Conservation (phyloP, 2,888 invertebrate genomes). For the Aspidiotus rigidus region DNA sequence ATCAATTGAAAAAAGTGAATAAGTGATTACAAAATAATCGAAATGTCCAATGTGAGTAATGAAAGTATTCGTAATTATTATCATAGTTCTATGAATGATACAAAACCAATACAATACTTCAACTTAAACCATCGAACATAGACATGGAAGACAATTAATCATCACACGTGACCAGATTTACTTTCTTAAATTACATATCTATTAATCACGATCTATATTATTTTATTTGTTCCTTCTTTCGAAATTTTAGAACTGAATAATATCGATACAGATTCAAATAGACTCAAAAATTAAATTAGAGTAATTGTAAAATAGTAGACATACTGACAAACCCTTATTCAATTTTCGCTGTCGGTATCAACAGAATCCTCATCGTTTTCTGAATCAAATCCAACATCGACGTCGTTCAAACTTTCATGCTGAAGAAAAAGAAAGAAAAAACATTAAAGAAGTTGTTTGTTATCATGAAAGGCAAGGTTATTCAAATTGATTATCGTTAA, state of each 20-base stretch:
- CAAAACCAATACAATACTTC: background rate
- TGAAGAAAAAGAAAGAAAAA: background rate
- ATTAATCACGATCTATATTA: background rate
- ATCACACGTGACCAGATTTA: no score
- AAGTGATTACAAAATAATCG: background rate
- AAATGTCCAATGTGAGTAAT: no score
- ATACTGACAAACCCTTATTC: background rate
- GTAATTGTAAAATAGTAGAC: background rate
- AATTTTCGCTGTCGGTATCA: background rate
- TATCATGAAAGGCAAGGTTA: background rate
- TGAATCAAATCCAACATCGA: background rate
- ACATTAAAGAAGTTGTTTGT: background rate
- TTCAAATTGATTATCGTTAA: background rate
- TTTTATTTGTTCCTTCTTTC: background rate
- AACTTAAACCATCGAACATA: background rate
- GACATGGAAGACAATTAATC: background rate
- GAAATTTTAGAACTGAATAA: background rate
- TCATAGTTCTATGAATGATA: background rate
- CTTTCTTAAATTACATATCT: no score
- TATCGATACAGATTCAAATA: background rate
- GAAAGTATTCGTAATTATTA: background rate
- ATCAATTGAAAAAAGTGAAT: background rate
- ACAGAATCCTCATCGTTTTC: background rate
- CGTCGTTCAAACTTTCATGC: background rate
- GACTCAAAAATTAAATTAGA: background rate